Evolutionary conservation across 1,140 invertebrate genomes (phyloP), one percentile per base, ranked within the genome.

Genomic region (Drosophila leontia): DNA sequence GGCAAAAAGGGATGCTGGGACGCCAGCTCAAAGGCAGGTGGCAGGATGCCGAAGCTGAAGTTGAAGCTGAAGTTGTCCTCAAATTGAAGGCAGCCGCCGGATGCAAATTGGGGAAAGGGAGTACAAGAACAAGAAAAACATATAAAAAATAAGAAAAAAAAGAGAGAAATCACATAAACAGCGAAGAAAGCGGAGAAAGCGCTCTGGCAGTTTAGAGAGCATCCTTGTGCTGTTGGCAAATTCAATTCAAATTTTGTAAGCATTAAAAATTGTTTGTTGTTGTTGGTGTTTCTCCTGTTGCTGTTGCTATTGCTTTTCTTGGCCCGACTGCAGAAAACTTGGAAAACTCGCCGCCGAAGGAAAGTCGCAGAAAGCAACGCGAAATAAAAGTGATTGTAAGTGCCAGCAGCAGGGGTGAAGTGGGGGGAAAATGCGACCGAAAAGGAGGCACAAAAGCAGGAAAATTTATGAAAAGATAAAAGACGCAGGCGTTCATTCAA

Each of bases 401-500:
- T 87, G 82, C 74, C 82, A 71, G 67, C 60, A 65, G 74, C 42
- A 19, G 15, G 34, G 44, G 19, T 13, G 15, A 9, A 34, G 32
- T 32, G 26, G 29, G 8, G 60, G n/a, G 19, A 19, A 41, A 48
- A 42, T 15, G 44, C 47, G 17, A 50, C 48, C 51, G 63, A 70
- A 70, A 42, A 68, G 60, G 48, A 68, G 60, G 62, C 78, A 84
- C 71, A 84, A 87, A 83, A 80, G 77, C 85, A 60, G 72, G 71
- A 90, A 85, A 88, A 90, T 81, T 90, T 88, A 88, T 88, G 84
- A 88, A 88, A 88, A 88, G 84, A 88, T 88, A 88, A 88, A 88
- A 88, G 84, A 90, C 85, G 74, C 81, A 81, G 85, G 84, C 84
- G 84, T 88, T 88, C 84, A 88, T 88, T 88, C 84, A 88, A 86